These are phyloP conservation scores for Sardinella longiceps DNA, from an alignment of 2,797 vertebrate species.

Conservation along the genomic window DNA sequence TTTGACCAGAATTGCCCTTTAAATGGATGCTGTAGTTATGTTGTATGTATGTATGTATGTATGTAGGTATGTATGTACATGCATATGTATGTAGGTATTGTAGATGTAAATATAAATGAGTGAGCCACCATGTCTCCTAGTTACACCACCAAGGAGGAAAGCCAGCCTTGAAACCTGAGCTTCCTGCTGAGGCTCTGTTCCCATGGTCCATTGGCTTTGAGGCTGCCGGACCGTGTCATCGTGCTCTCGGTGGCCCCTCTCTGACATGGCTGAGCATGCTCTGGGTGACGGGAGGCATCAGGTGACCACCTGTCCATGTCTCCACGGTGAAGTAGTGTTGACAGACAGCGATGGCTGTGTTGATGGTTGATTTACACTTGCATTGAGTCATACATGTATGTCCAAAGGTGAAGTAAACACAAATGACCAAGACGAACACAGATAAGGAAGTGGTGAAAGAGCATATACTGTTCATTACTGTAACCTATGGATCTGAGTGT, in stretches of 20 bases:
- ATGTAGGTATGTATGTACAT: too few species aligned
- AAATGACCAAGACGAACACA: neutral
- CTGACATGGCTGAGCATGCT: neutral
- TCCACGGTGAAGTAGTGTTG: neutral
- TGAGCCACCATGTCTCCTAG: neutral
- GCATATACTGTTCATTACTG: neutral
- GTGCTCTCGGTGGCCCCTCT: neutral
- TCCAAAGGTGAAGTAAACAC: neutral
- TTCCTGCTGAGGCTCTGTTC: neutral
- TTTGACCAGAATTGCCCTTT: too few species aligned
- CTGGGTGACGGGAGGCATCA: neutral
- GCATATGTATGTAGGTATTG: too few species aligned
- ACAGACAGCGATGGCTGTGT: neutral
- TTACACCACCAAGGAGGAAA: neutral
- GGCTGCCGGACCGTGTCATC: neutral
- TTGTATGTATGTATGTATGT: too few species aligned
- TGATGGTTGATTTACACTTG: neutral
- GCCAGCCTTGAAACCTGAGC: neutral
- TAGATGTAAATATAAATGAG: neutral
- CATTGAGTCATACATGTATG: neutral
- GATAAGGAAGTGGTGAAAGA: neutral
- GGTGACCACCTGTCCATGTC: neutral
- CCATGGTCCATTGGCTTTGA: neutral
- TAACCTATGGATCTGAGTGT: neutral
- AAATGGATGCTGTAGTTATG: neutral